A percentile compares a stretch with the other conserved stretches of the same genome.
These are phyloP conservation scores for Sepioteuthis lessoniana DNA, from an alignment of 2,888 invertebrate species.

Conservation along the genomic window DNA sequence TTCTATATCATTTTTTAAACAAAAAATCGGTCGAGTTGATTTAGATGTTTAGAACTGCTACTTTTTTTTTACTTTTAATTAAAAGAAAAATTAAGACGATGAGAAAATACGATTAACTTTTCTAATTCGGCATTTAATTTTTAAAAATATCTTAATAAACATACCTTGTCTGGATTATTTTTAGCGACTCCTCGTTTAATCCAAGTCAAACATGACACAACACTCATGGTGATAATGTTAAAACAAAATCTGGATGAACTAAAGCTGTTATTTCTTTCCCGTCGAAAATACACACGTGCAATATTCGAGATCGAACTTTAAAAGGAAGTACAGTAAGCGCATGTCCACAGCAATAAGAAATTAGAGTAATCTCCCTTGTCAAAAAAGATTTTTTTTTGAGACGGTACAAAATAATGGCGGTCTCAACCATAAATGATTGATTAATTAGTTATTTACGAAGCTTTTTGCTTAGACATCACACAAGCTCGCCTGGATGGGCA, in stretches of 20 bases:
- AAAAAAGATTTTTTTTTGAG: background rate
- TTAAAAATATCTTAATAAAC: background rate
- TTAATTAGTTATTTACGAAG: too few species aligned
- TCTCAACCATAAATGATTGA: too few species aligned
- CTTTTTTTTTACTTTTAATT: too few species aligned
- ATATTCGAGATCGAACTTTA: background rate
- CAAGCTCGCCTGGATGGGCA: too few species aligned
- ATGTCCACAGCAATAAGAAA: background rate
- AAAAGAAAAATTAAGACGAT: too few species aligned
- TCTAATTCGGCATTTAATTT: too few species aligned
- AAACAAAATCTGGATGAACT: background rate
- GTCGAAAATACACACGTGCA: background rate
- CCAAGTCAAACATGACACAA: constrained; percentile 74
- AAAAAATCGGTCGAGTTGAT: too few species aligned
- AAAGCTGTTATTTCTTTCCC: background rate
- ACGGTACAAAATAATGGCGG: too few species aligned
- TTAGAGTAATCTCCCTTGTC: background rate
- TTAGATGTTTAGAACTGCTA: too few species aligned
- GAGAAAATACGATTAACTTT: too few species aligned
- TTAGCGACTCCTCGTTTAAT: constrained; percentile 73
- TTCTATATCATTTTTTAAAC: too few species aligned
- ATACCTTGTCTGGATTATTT: constrained; percentile 69
- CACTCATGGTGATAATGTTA: constrained; percentile 61
- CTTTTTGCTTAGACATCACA: too few species aligned
- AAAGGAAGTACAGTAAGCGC: background rate